Base-by-base conservation (phyloP, 2,113 vertebrate species). In the Orthonyx spaldingii region DNA sequence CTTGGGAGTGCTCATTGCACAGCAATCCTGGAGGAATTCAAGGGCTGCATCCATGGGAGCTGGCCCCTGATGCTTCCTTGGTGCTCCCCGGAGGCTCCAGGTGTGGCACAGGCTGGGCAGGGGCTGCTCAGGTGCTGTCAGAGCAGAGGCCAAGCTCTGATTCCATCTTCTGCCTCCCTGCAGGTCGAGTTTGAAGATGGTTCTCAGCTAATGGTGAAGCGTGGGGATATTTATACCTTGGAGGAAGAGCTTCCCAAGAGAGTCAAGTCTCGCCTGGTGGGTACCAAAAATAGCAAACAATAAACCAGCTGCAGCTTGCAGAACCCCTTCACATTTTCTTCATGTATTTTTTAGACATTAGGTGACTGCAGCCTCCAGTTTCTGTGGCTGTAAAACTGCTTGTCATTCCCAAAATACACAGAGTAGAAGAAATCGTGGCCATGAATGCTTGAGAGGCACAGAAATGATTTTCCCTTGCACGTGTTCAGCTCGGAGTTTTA, bases 111-210 rank as follows among this genome's bases (percentile, higher is more conserved):
- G 26, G 16, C 39, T 50, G 61, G 76, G 23, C 44, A 6, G 2
- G 83, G 61, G 16, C 56, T 55, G 11, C 5, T n/a, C 18, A 11
- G 0, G 4, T 11, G 13, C 42, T 59, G 37, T n/a, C n/a, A n/a
- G n/a, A n/a, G n/a, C n/a, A n/a, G n/a, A n/a, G n/a, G n/a, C n/a
- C 10, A 39, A 22, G 6, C 30, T 30, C 71, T 90, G n/a, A 59
- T 24, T 9, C 65, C 49, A 4, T 7, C n/a, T 28, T 42, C 50
- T 84, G 65, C 57, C 41, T 66, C 41, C 39, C 53, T 42, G 44
- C 97, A 99, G 99, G 99, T 99, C 14, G 99, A 99, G 97, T 99
- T 99, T 97, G 99, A 99, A 60, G 99, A 99, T 11, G 98, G 98
- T 65, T 98, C 98, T 50, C 99, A 99, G 96, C 96, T 99, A 26